A percentile compares a stretch with the other conserved stretches of the same genome.
Evolutionary conservation across 1,140 invertebrate species (phyloP).

Genomic region (Thaumatotibia leucotreta): DNA sequence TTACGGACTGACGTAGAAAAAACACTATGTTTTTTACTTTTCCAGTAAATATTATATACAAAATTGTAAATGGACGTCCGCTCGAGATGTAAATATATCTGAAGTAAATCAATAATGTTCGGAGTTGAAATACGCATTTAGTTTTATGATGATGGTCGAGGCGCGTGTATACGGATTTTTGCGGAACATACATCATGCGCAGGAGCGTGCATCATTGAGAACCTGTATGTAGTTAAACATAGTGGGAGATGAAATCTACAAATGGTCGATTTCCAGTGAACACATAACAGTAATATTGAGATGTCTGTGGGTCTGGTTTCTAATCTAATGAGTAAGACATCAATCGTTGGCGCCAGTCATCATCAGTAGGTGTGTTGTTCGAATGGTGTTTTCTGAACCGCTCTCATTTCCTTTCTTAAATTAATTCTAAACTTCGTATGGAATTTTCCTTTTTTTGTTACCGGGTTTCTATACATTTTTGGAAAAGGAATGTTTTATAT

Average conservation of each 20-base stretch:
- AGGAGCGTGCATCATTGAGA: not conserved
- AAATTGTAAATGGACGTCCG: conserved; percentile 60
- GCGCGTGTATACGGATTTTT: conserved; percentile 52
- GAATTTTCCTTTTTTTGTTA: too few species aligned
- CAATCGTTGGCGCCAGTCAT: too few species aligned
- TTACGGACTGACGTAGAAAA: conserved; percentile 3
- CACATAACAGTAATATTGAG: not conserved
- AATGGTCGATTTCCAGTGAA: not conserved
- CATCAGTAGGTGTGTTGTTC: too few species aligned
- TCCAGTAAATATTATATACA: conserved; percentile 42
- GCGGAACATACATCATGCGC: conserved; percentile 18
- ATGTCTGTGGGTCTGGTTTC: not conserved
- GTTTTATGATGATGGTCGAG: conserved; percentile 66
- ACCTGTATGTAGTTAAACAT: not conserved
- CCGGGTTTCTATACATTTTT: too few species aligned
- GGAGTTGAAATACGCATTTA: conserved; percentile 45
- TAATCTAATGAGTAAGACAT: not conserved
- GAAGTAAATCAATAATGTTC: conserved; percentile 64
- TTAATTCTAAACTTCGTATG: too few species aligned
- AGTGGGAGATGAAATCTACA: not conserved
- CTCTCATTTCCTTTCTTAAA: too few species aligned
- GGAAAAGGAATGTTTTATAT: too few species aligned
- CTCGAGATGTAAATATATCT: conserved; percentile 53
- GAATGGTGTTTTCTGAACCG: too few species aligned
- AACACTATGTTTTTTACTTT: conserved; percentile 28